Percentiles rank a stretch among this genome's conserved stretches.
Conservation (phyloP, 2,113 vertebrate genomes). For the Gasterosteus aculeatus region DNA sequence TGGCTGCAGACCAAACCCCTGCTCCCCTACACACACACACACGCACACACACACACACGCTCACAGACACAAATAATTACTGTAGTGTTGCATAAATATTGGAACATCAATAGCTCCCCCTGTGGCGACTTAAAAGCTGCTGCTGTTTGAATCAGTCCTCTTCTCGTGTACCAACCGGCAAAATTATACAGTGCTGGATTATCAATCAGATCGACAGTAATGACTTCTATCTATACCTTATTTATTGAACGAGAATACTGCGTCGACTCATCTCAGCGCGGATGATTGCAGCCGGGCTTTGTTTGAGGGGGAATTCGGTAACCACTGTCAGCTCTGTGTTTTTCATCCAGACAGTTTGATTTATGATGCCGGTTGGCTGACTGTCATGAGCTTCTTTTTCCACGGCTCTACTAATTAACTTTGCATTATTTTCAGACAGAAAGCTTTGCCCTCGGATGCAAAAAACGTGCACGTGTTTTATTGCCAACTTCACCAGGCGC, state of each 20-base stretch:
- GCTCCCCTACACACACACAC: conserved; percentile 4
- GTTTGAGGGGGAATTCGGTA: conserved; percentile 12
- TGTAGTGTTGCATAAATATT: conserved; percentile 39
- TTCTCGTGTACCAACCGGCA: background rate
- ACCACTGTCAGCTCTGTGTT: conserved; percentile 39
- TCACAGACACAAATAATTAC: conserved; percentile 16
- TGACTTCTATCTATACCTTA: background rate
- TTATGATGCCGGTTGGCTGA: conserved; percentile 50
- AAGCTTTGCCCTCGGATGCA: conserved; percentile 42
- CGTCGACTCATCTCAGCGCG: conserved; percentile 26
- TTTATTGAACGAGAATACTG: conserved; percentile 1
- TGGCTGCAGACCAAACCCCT: conserved; percentile 41
- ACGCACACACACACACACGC: background rate
- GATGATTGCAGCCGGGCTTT: conserved; percentile 43
- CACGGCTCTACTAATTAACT: conserved; percentile 54
- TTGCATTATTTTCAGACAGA: conserved; percentile 58
- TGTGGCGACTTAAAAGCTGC: conserved; percentile 63
- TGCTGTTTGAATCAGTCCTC: conserved; percentile 48
- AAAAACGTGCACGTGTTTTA: conserved; percentile 43
- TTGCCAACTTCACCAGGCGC: conserved; percentile 29
- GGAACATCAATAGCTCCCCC: conserved; percentile 70
- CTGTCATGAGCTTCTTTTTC: conserved; percentile 39
- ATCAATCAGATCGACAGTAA: background rate
- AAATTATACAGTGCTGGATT: background rate
- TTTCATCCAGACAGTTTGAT: conserved; percentile 46